Base-by-base conservation (phyloP, 2,113 vertebrate species). In the Archilochus colubris region DNA sequence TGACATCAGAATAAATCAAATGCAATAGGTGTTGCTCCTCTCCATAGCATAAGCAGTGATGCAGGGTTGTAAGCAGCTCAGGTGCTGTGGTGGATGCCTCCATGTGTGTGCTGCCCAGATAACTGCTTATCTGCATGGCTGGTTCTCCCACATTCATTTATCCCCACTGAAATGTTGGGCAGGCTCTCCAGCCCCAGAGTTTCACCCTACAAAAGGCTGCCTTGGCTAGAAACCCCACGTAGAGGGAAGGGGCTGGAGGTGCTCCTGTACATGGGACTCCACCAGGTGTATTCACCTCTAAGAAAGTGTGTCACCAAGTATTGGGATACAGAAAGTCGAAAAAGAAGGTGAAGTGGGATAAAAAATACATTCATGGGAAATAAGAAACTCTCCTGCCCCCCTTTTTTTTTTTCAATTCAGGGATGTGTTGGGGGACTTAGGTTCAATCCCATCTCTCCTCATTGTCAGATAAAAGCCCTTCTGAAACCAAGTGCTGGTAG, bases 171-270 rank as follows among this genome's bases (percentile, higher is more conserved):
- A 85, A 48, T 25, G 8, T 23, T 88, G 67, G 63, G 17, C 73
- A 84, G 48, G 61, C 48, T 94, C 43, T 75, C 19, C 63, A 85
- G 79, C n/a, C 51, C 14, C 53, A 28, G 86, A 46, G 36, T 40
- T 83, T 88, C n/a, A 14, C n/a, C 57, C 50, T 50, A 61, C 64
- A 53, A 66, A 67, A 57, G 31, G 43, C 55, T 78, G 43, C 40
- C 17, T 17, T 43, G 51, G 9, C 16, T 30, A 2, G 30, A 33
- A 38, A 73, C 61, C 58, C 18, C 69, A 54, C 77, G 58, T 67
- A 48, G 44, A 0, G 0, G 19, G 36, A 33, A 81, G 31, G 12
- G 7, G 43, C 25, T 21, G 33, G 0, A 14, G 17, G 19, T 23
- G 20, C 22, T 88, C 23, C 67, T 77, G 21, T 10, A 31, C 2